These are phyloP conservation scores for Philhelius pedissequus DNA, from an alignment of 2,888 invertebrate genomes.

Conservation along the genomic window DNA sequence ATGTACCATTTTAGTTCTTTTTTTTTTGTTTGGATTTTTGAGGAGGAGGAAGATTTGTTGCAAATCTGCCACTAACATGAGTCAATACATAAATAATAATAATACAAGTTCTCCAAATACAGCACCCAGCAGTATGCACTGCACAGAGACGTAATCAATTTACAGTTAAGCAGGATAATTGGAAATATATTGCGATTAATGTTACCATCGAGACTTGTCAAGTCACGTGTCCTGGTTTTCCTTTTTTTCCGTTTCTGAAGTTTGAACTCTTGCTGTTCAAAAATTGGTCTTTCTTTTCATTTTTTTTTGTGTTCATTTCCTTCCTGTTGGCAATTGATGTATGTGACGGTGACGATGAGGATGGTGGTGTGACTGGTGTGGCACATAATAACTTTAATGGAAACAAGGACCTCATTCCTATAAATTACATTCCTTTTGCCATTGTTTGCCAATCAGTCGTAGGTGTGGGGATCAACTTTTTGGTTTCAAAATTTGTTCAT, in stretches of 20 bases:
- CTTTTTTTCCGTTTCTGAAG: neutral
- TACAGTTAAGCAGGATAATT: slow-evolving; percentile 65
- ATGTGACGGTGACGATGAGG: neutral
- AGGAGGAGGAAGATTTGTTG: slow-evolving; percentile 15
- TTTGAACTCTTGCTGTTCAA: neutral
- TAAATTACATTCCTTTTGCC: neutral
- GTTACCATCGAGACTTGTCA: slow-evolving; percentile 67
- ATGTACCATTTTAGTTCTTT: slow-evolving; percentile 10
- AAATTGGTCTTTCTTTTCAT: neutral
- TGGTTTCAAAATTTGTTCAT: neutral
- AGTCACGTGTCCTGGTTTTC: slow-evolving; percentile 58
- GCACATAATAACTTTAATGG: slow-evolving; percentile 53
- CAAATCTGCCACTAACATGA: slow-evolving; percentile 46
- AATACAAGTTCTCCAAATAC: neutral
- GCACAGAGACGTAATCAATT: slow-evolving; percentile 60
- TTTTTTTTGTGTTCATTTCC: neutral
- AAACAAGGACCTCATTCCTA: slow-evolving; percentile 20
- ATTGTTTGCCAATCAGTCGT: slow-evolving; percentile 19
- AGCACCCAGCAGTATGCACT: neutral
- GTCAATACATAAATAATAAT: slow-evolving; percentile 21
- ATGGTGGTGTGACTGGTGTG: slow-evolving; percentile 6
- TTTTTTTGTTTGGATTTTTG: neutral
- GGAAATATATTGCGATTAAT: slow-evolving; percentile 68
- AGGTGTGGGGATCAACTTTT: slow-evolving; percentile 10
- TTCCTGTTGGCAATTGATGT: slow-evolving; percentile 38